A percentile compares a stretch with the other conserved stretches of the same genome.
phyloP scores from a whole-genome alignment of 2,888 invertebrate genomes.

The Ophion ventricosus region DNA sequence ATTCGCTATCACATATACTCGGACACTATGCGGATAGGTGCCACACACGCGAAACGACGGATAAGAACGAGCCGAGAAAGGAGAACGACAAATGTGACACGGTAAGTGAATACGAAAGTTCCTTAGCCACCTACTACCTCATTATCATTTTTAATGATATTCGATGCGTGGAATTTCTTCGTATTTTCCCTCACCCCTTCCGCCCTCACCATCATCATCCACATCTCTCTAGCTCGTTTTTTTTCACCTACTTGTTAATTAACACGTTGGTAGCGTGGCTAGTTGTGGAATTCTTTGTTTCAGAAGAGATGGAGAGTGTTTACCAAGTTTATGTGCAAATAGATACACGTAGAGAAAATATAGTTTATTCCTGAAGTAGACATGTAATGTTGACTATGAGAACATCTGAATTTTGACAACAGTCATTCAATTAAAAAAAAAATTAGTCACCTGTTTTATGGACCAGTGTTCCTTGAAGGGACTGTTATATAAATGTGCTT shows the following conservation, averaged over 20 bases:
- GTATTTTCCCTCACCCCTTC: not conserved
- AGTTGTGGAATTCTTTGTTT: not conserved
- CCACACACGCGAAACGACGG: not conserved
- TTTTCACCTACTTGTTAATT: not conserved
- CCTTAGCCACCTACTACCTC: constrained; percentile 39
- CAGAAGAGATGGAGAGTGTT: not conserved
- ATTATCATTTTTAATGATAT: constrained; percentile 62
- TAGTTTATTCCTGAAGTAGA: not conserved
- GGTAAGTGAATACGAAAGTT: constrained; percentile 59
- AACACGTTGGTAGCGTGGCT: not conserved
- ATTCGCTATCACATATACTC: not conserved
- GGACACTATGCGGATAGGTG: constrained; percentile 4
- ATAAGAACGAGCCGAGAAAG: constrained; percentile 23
- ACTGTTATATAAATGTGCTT: not conserved
- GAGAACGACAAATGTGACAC: constrained; percentile 38
- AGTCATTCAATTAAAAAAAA: not conserved
- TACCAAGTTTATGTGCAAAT: not conserved
- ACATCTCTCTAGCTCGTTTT: not conserved
- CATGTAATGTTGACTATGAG: not conserved
- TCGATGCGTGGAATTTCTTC: constrained; percentile 56
- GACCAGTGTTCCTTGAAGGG: not conserved
- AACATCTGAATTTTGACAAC: not conserved
- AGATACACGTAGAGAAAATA: not conserved
- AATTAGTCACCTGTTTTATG: not conserved
- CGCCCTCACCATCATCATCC: not conserved